A percentile compares a stretch with the other conserved stretches of the same genome.
Evolutionary conservation across 2,797 vertebrate genomes (phyloP).

Genomic region (Streptopelia turtur): DNA sequence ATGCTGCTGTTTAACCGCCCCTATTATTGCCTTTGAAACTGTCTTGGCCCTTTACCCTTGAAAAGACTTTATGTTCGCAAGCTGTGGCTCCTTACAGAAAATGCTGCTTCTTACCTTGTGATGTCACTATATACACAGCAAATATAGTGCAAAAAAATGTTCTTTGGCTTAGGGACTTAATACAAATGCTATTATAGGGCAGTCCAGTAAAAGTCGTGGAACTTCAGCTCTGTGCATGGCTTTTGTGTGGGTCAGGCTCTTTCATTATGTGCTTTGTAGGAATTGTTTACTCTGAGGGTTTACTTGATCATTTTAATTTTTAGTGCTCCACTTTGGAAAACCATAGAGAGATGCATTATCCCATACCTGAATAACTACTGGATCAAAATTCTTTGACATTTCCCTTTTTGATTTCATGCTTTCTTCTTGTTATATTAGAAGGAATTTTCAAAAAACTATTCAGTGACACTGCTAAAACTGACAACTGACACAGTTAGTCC

Average conservation of each 20-base stretch:
- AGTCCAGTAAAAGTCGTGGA: not conserved
- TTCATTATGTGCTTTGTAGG: not conserved
- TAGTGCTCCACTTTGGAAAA: not conserved
- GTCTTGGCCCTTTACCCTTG: constrained; percentile 4
- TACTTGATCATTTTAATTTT: not conserved
- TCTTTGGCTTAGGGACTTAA: not conserved
- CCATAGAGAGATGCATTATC: not conserved
- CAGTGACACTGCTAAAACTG: not conserved
- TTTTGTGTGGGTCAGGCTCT: not conserved
- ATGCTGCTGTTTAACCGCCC: constrained; percentile 69
- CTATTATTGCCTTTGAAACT: constrained; percentile 27
- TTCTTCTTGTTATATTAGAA: not conserved
- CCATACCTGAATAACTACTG: not conserved
- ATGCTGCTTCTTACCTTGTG: not conserved
- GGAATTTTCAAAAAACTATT: not conserved
- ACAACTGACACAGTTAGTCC: not conserved
- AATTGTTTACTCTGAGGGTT: not conserved
- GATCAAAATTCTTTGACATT: not conserved
- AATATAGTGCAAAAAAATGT: not conserved
- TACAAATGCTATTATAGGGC: not conserved
- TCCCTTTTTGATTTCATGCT: not conserved
- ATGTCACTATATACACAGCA: not conserved
- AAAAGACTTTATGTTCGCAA: not conserved
- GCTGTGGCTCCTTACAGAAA: not conserved
- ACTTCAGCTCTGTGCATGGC: not conserved